Evolutionary conservation across 1,140 invertebrate genomes (phyloP), one percentile per base, ranked within the genome.

Genomic region (Chionoecetes opilio): DNA sequence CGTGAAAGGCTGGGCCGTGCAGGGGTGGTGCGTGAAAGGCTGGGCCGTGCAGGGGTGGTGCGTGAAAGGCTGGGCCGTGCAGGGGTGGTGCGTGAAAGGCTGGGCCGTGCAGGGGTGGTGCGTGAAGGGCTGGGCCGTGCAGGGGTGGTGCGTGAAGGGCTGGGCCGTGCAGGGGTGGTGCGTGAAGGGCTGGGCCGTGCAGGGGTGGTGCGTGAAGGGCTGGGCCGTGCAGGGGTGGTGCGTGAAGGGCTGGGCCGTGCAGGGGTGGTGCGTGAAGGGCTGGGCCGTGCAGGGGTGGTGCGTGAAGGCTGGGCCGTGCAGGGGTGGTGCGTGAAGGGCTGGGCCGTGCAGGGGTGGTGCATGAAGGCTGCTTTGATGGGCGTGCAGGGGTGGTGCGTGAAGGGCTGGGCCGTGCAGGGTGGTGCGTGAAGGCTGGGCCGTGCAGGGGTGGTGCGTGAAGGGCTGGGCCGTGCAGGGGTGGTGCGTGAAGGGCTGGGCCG

Each of bases 391-490:
- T 41, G 82, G 95, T 96, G 26, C 0, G 63, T 75, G 63, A n/a
- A 75, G n/a, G 63, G 38, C 38, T 41, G 3, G 38, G 38, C 38
- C 14, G n/a, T n/a, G n/a, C n/a, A n/a, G n/a, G n/a, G n/a, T n/a
- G 82, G 95, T 96, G 26, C 0, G 63, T 75, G 63, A n/a, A 75
- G n/a, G 63, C n/a, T n/a, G n/a, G n/a, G n/a, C n/a, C n/a, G n/a
- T n/a, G 38, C 38, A 6, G 3, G 38, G 38, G 5, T 41, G 82
- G 95, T 96, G 26, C 0, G 63, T 75, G 63, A n/a, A 75, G n/a
- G 63, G 38, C 38, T 41, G 3, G 38, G 38, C 38, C 14, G n/a
- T n/a, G n/a, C n/a, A n/a, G n/a, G n/a, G n/a, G n/a, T n/a, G 82
- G 95, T 96, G 26, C 0, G 63, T 75, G 63, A n/a, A 75, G n/a